Evolutionary conservation across 2,888 invertebrate species (phyloP).

Genomic region (Sphaerophoria rueppellii): DNA sequence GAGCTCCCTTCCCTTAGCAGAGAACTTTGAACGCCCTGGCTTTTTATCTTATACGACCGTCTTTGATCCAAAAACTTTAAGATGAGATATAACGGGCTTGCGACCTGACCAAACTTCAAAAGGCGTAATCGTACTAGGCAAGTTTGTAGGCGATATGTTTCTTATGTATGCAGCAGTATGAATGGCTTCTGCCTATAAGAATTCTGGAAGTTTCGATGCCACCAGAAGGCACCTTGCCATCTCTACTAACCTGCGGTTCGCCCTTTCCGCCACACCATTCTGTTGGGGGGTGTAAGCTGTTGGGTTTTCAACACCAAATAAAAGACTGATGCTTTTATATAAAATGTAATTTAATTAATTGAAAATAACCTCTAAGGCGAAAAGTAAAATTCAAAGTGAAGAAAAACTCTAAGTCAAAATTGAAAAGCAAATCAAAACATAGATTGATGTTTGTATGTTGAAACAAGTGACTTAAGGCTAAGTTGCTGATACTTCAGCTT

Average conservation of each 20-base stretch:
- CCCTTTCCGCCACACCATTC: constrained; percentile 75
- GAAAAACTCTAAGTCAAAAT: no score
- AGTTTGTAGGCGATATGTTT: constrained; percentile 48
- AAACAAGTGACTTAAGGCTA: no score
- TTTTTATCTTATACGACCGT: constrained; percentile 26
- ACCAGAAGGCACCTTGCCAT: constrained; percentile 75
- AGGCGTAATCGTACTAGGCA: no score
- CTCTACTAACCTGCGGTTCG: constrained; percentile 37
- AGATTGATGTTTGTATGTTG: no score
- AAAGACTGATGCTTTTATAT: no score
- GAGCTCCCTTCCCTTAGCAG: constrained; percentile 36
- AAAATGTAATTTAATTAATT: no score
- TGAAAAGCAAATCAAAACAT: no score
- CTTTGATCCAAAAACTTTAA: constrained; percentile 43
- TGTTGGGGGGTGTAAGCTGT: constrained; percentile 74
- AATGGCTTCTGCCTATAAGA: constrained; percentile 76
- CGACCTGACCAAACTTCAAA: constrained; percentile 24
- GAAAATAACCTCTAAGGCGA: no score
- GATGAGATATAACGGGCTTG: constrained; percentile 34
- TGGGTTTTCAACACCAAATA: no score
- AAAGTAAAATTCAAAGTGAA: no score
- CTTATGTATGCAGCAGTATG: constrained; percentile 70
- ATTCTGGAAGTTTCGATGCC: constrained; percentile 70
- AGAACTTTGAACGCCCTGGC: constrained; percentile 35
- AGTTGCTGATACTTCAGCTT: constrained; percentile 5